Evolutionary conservation across 1,140 invertebrate genomes (phyloP).

Genomic region (Drosophila malerkotliana): DNA sequence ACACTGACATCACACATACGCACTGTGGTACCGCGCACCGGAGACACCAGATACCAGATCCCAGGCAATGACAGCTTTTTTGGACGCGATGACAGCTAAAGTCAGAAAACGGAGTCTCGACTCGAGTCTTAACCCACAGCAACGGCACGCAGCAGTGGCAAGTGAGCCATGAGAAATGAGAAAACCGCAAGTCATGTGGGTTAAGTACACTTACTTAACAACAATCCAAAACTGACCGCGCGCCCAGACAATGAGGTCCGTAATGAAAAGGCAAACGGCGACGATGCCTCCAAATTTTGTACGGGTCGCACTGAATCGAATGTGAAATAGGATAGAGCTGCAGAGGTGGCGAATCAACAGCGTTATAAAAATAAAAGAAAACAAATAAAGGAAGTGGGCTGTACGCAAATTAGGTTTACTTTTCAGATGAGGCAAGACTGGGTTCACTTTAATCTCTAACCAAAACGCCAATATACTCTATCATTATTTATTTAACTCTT

Average conservation of each 20-base stretch:
- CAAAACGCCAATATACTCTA: background rate
- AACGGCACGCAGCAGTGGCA: background rate
- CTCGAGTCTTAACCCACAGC: constrained; percentile 11
- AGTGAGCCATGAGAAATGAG: constrained; percentile 26
- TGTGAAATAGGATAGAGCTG: constrained; percentile 15
- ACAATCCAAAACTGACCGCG: constrained; percentile 73
- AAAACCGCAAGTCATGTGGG: constrained; percentile 80
- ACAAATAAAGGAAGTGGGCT: constrained; percentile 1
- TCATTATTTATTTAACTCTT: background rate
- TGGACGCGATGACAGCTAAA: constrained; percentile 69
- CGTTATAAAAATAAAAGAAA: background rate
- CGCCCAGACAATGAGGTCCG: constrained; percentile 69
- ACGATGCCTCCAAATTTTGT: constrained; percentile 4
- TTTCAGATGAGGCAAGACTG: background rate
- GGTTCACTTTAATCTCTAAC: background rate
- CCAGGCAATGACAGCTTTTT: constrained; percentile 69
- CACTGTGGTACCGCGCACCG: constrained; percentile 12
- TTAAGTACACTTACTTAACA: constrained; percentile 82
- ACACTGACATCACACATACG: constrained; percentile 13
- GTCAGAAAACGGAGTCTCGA: constrained; percentile 13
- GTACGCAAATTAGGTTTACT: constrained; percentile 1
- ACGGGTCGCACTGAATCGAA: constrained; percentile 19
- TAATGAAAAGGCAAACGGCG: constrained; percentile 62
- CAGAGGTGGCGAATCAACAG: constrained; percentile 26
- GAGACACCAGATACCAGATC: constrained; percentile 27